Evolutionary conservation across 2,113 vertebrate species (phyloP).

Genomic region (Charina bottae): DNA sequence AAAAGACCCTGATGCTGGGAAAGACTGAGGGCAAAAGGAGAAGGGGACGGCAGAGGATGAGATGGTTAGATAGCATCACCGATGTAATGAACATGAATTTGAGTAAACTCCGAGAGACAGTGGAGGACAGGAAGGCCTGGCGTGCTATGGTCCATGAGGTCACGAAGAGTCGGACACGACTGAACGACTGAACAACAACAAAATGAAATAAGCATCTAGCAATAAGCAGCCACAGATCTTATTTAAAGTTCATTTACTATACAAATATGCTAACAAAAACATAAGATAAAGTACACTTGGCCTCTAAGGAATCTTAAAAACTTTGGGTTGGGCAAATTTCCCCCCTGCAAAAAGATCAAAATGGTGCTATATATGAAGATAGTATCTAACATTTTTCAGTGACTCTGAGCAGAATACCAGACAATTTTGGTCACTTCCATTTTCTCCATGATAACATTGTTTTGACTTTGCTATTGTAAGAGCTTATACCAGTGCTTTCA

Average conservation of each 20-base stretch:
- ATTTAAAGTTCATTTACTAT: background rate
- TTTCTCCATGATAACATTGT: background rate
- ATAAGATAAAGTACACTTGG: background rate
- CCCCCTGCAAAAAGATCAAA: background rate
- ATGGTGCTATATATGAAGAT: background rate
- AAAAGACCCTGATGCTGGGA: too few relatives aligned
- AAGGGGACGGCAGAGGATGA: too few relatives aligned
- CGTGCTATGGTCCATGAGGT: too few relatives aligned
- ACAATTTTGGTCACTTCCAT: background rate
- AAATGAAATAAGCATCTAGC: background rate
- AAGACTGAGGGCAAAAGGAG: too few relatives aligned
- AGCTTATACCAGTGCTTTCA: too few relatives aligned
- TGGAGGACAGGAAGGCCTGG: too few relatives aligned
- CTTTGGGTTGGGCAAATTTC: background rate
- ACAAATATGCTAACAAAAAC: background rate
- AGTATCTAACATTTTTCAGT: too few relatives aligned
- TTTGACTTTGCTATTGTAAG: background rate
- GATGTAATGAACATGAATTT: too few relatives aligned
- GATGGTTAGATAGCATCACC: too few relatives aligned
- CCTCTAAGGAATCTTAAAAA: background rate
- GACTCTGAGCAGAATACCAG: background rate
- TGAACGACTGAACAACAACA: too few relatives aligned
- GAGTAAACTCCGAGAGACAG: too few relatives aligned
- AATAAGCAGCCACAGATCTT: background rate
- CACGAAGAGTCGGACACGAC: too few relatives aligned